Evolutionary conservation across 2,113 vertebrate species (phyloP).

Genomic region (Pteruthius melanotis): DNA sequence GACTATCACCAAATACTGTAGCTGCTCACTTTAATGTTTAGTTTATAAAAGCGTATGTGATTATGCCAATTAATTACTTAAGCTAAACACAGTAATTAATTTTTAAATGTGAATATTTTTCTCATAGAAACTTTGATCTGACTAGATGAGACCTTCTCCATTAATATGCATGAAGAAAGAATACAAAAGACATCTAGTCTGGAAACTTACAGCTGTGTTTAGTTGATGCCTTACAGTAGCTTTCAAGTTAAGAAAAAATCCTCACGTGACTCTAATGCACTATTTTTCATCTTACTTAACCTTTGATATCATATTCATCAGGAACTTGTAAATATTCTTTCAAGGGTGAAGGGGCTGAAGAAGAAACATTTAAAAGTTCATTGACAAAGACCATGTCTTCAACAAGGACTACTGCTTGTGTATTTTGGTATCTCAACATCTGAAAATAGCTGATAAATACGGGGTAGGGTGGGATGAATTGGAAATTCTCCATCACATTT

Average conservation of each 20-base stretch:
- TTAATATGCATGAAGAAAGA: constrained; percentile 57
- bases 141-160: constrained; percentile 36
- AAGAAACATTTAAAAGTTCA: constrained; percentile 38
- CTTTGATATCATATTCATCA: constrained; percentile 64
- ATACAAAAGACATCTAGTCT: constrained; percentile 23
- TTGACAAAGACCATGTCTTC: background rate
- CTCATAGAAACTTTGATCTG: constrained; percentile 23
- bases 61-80: constrained; percentile 55
- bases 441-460: constrained; percentile 43
- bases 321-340: constrained; percentile 53
- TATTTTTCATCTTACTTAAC: constrained; percentile 60
- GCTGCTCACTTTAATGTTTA: constrained; percentile 35
- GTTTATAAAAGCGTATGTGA: constrained; percentile 37
- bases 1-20: constrained; percentile 13
- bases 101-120: constrained; percentile 44
- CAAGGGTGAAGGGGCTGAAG: constrained; percentile 42
- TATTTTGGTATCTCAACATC: background rate
- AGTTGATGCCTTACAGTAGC: constrained; percentile 8
- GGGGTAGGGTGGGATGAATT: background rate
- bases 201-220: constrained; percentile 47
- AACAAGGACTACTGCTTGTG: background rate
- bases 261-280: constrained; percentile 42
- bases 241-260: constrained; percentile 65
- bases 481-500: background rate
- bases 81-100: constrained; percentile 55